Evolutionary conservation across 2,113 vertebrate genomes (phyloP), one percentile per base, ranked within the genome.

Genomic region (Chloebia gouldiae): DNA sequence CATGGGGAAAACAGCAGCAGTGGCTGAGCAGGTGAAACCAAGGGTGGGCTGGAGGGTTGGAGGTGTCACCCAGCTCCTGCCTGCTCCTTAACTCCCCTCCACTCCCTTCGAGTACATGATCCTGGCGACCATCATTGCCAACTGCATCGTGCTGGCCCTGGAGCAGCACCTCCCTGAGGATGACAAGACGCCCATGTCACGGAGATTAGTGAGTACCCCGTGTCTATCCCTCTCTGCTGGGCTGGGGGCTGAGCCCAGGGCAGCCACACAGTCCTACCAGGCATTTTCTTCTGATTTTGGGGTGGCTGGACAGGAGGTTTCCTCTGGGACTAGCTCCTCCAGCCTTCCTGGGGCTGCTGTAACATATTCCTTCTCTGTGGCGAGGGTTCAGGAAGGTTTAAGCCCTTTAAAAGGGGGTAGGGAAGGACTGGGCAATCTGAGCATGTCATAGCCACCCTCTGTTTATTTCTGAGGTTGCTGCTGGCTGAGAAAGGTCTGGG

Each of bases 41-140:
- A 24, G 66, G 42, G 24, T 21, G 70, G 50, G 47, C 20, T 84
- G 77, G 33, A 1, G 25, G 81, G 70, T 7, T 6, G 27, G 71
- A 39, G 24, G 10, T 7, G 5, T 56, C 68, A 81, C 56, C 65
- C 8, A 25, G 37, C 21, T 88, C 37, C 70, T 27, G 27, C 93
- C 66, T 96, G 50, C 90, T 99, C 98, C 98, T 99, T 99, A 98
- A 99, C 98, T 95, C 79, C 35, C 33, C 28, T 57, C 18, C 96
- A 99, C 99, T 98, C 99, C 99, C 6, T 99, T 99, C 14, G 99
- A 99, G 96, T 99, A 99, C 97, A 99, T 99, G 99, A 99, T 99
- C 97, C 98, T 99, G 95, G 98, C 99, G 42, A 99, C 99, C 96
- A 99, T 99, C 96, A 99, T 99, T 59, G 99, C 99, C 95, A 99